Percentiles rank a stretch among this genome's conserved stretches.
phyloP scores from a whole-genome alignment of 2,888 invertebrate species.

The Lottia scabra region DNA sequence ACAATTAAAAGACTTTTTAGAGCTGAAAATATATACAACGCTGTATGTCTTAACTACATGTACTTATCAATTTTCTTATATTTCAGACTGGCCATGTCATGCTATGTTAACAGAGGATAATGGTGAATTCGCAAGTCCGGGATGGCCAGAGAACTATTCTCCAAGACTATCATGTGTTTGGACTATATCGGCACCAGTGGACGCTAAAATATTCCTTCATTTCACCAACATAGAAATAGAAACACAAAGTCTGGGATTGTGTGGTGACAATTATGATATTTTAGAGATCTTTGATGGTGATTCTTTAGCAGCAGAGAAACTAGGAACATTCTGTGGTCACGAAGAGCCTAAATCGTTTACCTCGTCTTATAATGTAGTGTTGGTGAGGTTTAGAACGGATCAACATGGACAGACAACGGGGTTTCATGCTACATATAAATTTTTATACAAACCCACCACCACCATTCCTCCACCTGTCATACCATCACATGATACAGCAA shows the following conservation, averaged over 20 bases:
- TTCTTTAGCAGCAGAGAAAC: slow-evolving; percentile 24
- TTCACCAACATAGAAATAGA: slow-evolving; percentile 59
- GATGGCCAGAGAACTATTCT: slow-evolving; percentile 60
- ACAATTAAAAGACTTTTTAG: no score
- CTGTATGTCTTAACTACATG: no score
- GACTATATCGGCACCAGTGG: slow-evolving; percentile 50
- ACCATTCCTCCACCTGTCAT: slow-evolving; percentile 20
- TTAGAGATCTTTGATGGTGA: slow-evolving; percentile 44
- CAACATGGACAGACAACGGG: slow-evolving; percentile 55
- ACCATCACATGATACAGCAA: background rate
- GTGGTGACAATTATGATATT: slow-evolving; percentile 49
- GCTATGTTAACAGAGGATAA: slow-evolving; percentile 46
- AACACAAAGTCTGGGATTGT: slow-evolving; percentile 51
- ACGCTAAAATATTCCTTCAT: slow-evolving; percentile 45
- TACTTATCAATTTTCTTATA: no score
- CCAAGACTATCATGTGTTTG: slow-evolving; percentile 53
- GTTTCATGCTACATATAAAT: slow-evolving; percentile 60
- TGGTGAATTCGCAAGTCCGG: slow-evolving; percentile 62
- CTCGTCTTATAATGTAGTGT: slow-evolving; percentile 45
- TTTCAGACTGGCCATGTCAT: slow-evolving; percentile 64
- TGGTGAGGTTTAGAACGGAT: slow-evolving; percentile 56
- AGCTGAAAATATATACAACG: no score
- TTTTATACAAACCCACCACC: slow-evolving; percentile 36
- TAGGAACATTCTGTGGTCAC: slow-evolving; percentile 45
- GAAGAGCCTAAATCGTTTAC: slow-evolving; percentile 34